These are phyloP conservation scores for Crax fasciolata DNA, from an alignment of 2,797 vertebrate species.

Conservation along the genomic window DNA sequence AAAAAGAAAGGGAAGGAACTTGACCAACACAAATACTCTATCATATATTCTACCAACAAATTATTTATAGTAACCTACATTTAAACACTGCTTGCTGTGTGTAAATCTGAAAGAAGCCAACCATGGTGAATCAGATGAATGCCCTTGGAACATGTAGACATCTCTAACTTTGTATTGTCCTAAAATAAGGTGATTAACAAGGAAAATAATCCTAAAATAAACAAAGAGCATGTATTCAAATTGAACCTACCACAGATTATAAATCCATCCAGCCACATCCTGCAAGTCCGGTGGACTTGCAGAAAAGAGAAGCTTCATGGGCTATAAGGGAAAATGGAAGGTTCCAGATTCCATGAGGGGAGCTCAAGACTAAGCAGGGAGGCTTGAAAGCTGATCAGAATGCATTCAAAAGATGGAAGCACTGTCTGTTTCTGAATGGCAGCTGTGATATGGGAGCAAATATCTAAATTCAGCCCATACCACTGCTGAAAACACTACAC, in stretches of 20 bases:
- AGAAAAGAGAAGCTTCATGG: background rate
- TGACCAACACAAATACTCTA: background rate
- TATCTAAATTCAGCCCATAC: background rate
- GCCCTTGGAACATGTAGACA: background rate
- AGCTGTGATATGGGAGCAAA: background rate
- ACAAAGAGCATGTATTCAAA: background rate
- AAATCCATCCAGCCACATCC: background rate
- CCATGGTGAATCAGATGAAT: background rate
- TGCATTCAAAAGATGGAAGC: background rate
- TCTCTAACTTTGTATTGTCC: background rate
- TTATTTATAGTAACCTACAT: constrained; percentile 6
- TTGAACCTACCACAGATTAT: background rate
- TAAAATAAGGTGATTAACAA: background rate
- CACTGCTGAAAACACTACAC: background rate
- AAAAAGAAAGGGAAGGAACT: background rate
- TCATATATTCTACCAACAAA: background rate
- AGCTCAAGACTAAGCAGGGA: background rate
- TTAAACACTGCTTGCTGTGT: background rate
- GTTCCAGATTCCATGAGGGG: background rate
- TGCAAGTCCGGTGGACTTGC: background rate
- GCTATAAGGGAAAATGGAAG: background rate
- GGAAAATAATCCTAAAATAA: background rate
- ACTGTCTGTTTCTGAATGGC: background rate
- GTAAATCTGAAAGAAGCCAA: background rate
- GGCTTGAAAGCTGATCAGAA: background rate